Conservation (phyloP, 2,888 invertebrate species). For the Zele albiditarsus region DNA sequence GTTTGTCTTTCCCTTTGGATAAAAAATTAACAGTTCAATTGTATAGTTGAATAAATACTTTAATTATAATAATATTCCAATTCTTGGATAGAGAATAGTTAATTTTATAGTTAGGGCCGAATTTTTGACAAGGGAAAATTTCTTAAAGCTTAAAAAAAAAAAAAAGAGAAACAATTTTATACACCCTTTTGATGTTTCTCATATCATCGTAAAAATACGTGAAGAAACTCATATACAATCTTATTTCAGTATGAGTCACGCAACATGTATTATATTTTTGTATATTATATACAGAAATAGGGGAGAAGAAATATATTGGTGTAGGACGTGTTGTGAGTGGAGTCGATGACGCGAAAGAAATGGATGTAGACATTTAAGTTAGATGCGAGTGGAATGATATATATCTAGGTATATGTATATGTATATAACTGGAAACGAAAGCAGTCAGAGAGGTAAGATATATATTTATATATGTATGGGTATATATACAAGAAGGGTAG, state of each 20-base stretch:
- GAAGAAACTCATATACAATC: background rate
- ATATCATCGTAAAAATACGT: background rate
- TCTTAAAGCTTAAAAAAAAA: too few relatives aligned
- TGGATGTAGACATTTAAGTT: slow-evolving; percentile 7
- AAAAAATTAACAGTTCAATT: too few relatives aligned
- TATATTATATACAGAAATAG: background rate
- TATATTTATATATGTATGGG: background rate
- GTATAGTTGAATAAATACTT: too few relatives aligned
- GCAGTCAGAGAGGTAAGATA: background rate
- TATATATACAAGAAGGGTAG: background rate
- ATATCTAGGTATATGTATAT: background rate
- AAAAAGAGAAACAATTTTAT: too few relatives aligned
- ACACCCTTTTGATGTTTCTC: too few relatives aligned
- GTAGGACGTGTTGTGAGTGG: background rate
- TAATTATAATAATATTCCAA: too few relatives aligned
- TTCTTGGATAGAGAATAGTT: too few relatives aligned
- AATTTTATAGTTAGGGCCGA: too few relatives aligned
- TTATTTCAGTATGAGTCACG: background rate
- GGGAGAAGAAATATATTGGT: background rate
- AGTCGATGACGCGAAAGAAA: slow-evolving; percentile 2
- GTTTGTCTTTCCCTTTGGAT: too few relatives aligned
- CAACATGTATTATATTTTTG: background rate
- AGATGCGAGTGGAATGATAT: background rate
- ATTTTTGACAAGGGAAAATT: too few relatives aligned
- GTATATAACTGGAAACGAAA: background rate